Conservation (phyloP, 2,113 vertebrate genomes). For the Heterochromis multidens region DNA sequence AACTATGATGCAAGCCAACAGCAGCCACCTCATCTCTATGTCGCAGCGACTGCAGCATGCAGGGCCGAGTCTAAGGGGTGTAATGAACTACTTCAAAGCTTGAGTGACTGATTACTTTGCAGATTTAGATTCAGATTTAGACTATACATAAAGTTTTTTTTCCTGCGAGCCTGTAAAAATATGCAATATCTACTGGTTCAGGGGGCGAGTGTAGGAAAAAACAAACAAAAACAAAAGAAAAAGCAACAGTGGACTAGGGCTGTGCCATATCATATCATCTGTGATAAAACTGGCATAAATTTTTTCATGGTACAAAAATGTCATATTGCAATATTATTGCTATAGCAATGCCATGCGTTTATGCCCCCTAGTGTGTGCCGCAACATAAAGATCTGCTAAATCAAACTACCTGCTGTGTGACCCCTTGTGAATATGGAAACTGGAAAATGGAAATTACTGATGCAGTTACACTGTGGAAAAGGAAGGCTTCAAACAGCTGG, state of each 20-base stretch:
- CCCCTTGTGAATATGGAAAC: not conserved
- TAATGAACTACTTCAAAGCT: not conserved
- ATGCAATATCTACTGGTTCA: not conserved
- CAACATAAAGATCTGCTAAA: not conserved
- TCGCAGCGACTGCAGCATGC: not conserved
- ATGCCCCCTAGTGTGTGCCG: not conserved
- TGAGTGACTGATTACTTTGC: not conserved
- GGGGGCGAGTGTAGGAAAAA: not conserved
- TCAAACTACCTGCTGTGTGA: not conserved
- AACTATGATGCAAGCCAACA: not conserved
- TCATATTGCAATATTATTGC: not conserved
- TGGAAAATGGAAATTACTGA: not conserved
- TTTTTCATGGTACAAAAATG: not conserved
- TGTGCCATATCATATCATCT: not conserved
- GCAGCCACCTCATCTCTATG: not conserved
- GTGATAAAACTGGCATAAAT: not conserved
- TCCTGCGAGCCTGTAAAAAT: not conserved
- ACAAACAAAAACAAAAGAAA: too few species aligned
- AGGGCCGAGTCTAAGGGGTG: not conserved
- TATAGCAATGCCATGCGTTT: not conserved
- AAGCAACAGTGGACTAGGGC: not conserved
- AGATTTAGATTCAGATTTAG: too few species aligned
- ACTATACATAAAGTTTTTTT: not conserved
- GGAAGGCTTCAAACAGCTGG: not conserved
- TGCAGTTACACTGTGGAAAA: not conserved